Evolutionary conservation across 2,797 vertebrate species (phyloP).

Genomic region (Pseudocheirus occidentalis): DNA sequence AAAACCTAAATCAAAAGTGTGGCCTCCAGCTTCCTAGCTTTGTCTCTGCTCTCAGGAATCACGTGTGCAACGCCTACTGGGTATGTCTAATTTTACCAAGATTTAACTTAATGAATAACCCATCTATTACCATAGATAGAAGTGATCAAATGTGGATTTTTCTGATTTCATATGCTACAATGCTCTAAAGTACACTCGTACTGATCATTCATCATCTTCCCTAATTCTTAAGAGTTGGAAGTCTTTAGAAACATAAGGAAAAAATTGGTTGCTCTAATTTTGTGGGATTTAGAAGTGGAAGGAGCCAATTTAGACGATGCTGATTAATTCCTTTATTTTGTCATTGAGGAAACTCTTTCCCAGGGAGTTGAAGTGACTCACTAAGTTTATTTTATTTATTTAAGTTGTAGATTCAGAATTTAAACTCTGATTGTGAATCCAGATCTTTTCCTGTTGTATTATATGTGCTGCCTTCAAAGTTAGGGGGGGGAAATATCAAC

Average conservation of each 20-base stretch:
- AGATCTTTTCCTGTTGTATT: no score
- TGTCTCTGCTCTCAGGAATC: slow-evolving; percentile 18
- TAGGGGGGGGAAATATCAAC: no score
- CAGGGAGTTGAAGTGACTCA: background rate
- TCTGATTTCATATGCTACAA: background rate
- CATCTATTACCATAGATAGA: background rate
- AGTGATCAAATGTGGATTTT: background rate
- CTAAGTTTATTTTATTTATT: no score
- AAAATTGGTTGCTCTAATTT: background rate
- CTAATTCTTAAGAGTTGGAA: background rate
- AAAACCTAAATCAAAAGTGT: background rate
- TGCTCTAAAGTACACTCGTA: background rate
- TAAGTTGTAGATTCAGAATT: background rate
- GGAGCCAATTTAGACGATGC: background rate
- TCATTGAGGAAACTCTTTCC: slow-evolving; percentile 19
- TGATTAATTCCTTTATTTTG: slow-evolving; percentile 24
- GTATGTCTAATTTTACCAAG: slow-evolving; percentile 18
- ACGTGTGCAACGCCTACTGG: slow-evolving; percentile 7
- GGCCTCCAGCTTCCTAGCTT: slow-evolving; percentile 2
- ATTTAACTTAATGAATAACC: slow-evolving; percentile 16
- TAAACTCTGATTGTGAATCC: no score
- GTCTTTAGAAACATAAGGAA: background rate
- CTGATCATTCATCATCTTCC: background rate
- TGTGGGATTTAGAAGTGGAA: background rate
- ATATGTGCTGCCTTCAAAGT: no score